Evolutionary conservation across 2,797 vertebrate genomes (phyloP).

Genomic region (Synaphobranchus kaupii): DNA sequence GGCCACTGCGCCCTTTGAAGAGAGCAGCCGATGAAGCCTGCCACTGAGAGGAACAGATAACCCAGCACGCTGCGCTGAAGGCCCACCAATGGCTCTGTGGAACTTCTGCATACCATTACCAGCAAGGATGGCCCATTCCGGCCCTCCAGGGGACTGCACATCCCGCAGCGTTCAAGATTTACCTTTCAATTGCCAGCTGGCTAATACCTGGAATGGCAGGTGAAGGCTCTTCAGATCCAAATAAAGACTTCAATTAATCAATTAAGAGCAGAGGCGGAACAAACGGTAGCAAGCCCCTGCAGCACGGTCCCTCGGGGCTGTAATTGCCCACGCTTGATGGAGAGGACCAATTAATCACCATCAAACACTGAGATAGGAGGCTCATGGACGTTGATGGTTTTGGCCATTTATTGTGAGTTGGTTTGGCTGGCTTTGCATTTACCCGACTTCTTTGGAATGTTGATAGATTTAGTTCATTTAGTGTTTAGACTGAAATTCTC

Average conservation of each 20-base stretch:
- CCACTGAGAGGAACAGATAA: conserved; percentile 15
- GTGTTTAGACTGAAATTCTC: background rate
- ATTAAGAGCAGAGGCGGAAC: conserved; percentile 6
- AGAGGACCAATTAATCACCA: conserved; percentile 1
- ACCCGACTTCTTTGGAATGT: background rate
- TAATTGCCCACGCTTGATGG: conserved; percentile 1
- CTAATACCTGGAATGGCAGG: background rate
- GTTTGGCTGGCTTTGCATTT: background rate
- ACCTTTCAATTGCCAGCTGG: conserved; percentile 8
- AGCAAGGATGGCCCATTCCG: background rate
- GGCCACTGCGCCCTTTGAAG: conserved; percentile 14
- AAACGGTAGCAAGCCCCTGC: background rate
- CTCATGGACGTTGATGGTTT: background rate
- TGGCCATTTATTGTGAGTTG: background rate
- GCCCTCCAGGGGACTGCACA: background rate
- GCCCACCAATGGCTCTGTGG: background rate
- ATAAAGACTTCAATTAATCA: conserved; percentile 13
- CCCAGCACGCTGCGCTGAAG: background rate
- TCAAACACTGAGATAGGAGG: background rate
- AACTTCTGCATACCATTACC: background rate
- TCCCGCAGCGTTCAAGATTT: background rate
- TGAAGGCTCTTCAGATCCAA: background rate
- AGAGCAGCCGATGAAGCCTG: background rate
- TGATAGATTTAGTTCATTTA: background rate
- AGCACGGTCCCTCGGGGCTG: background rate